Evolutionary conservation across 2,888 invertebrate genomes (phyloP).

Genomic region (Escarpia spicata): DNA sequence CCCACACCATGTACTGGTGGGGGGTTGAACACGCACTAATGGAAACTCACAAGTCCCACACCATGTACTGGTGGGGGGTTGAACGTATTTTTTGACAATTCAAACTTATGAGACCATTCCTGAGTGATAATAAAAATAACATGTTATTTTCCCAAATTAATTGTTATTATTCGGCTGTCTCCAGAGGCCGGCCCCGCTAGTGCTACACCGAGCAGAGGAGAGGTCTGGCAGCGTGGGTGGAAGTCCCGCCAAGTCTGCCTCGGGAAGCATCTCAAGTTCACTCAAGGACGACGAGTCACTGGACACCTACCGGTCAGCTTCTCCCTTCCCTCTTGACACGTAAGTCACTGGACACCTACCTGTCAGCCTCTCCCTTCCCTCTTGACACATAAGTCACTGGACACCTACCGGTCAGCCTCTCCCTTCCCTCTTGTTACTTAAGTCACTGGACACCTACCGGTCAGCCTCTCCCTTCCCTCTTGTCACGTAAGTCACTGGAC

Average conservation of each 20-base stretch:
- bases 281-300: slow-evolving; percentile 27
- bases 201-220: slow-evolving; percentile 50
- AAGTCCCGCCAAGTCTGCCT: slow-evolving; percentile 37
- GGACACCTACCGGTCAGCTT: slow-evolving; percentile 40
- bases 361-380: slow-evolving; percentile 50
- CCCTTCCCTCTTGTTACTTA: slow-evolving; percentile 54
- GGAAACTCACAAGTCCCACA: no score
- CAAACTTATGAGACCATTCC: background rate
- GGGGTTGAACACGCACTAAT: no score
- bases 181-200: slow-evolving; percentile 20
- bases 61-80: no score
- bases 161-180: background rate
- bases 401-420: slow-evolving; percentile 39
- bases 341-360: background rate
- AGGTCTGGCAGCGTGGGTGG: slow-evolving; percentile 53
- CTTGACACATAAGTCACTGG: slow-evolving; percentile 45
- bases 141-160: background rate
- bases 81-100: background rate
- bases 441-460: slow-evolving; percentile 28
- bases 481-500: background rate
- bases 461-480: slow-evolving; percentile 52
- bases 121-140: background rate
- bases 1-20: no score
- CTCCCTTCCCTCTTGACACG: slow-evolving; percentile 45
- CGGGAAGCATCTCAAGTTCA: slow-evolving; percentile 52